Evolutionary conservation across 2,888 invertebrate genomes (phyloP), one percentile per base, ranked within the genome.

Genomic region (Dicranocentrus wangi): DNA sequence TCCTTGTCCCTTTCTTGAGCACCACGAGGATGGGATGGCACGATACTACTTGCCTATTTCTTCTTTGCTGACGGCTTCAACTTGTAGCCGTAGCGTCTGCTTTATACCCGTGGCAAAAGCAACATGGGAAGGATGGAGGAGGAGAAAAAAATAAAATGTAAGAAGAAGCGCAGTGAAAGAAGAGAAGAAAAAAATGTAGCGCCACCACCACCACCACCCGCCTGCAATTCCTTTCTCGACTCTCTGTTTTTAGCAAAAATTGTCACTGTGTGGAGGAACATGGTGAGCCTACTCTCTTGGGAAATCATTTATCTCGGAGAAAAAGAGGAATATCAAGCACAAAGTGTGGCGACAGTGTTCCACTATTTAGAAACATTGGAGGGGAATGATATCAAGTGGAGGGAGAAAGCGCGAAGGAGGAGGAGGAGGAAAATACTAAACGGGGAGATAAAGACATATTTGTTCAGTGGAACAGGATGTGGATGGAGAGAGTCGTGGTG

Each of bases 301-400:
- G 86, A 86, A 86, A 86, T 86, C 86, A 86, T 86, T 86, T 86
- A 85, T 86, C 85, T 85, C 82, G n/a, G 70, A 83, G 82, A 80
- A 80, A 82, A 84, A 79, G 82, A 79, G 65, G 81, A 69, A 82
- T 82, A 83, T 77, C 78, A 69, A 32, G 47, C 27, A 42, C 17
- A 51, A 51, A 55, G 72, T 65, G 66, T 66, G 71, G 76, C 75
- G 76, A 76, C 65, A 82, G 71, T 72, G 71, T 80, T 65, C 42
- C 55, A 66, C 78, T 65, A 65, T 78, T 78, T 78, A 78, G 55
- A 47, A 51, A 28, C n/a, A 21, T 53, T 63, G 10, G 32, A 32
- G 32, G 47, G 55, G 32, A 7, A 32, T 32, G 32, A 39, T 39
- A 2, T 13, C 1, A 58, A 21, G 69, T 23, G 61, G 63, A 73